phyloP scores from a whole-genome alignment of 1,140 invertebrate species.

The Watersipora subatra region DNA sequence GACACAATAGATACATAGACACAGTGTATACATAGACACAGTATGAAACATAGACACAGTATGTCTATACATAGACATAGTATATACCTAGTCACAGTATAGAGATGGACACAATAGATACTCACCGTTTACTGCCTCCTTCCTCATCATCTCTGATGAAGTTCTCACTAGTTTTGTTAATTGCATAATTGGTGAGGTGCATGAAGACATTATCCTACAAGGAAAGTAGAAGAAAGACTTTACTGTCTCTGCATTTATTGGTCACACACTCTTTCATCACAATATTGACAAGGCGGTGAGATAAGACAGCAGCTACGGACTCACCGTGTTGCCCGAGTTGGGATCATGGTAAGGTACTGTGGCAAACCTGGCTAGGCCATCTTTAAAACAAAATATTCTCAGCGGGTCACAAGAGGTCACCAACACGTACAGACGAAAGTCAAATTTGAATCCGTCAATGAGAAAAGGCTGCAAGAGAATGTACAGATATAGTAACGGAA shows the following conservation, averaged over 20 bases:
- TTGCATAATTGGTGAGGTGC: conserved; percentile 43
- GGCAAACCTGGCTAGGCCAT: conserved; percentile 55
- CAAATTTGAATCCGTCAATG: conserved; percentile 46
- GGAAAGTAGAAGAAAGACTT: conserved; percentile 9
- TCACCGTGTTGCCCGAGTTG: conserved; percentile 52
- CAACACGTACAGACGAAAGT: conserved; percentile 42
- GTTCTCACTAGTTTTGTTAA: conserved; percentile 51
- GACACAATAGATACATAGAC: too few species aligned
- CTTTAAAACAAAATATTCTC: conserved; percentile 40
- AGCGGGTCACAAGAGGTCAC: conserved; percentile 44
- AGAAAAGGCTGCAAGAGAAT: conserved; percentile 41
- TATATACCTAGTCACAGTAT: too few species aligned
- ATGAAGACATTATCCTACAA: conserved; percentile 41
- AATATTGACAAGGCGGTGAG: too few species aligned
- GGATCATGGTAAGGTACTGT: conserved; percentile 71
- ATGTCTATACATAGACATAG: too few species aligned
- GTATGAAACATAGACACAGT: too few species aligned
- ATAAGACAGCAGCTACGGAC: too few species aligned
- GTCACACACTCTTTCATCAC: too few species aligned
- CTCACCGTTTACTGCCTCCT: conserved; percentile 64
- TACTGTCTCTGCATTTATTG: not conserved
- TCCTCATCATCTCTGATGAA: conserved; percentile 59
- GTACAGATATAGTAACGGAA: conserved; percentile 3
- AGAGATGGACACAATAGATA: too few species aligned
- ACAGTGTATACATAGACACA: too few species aligned